Evolutionary conservation across 2,113 vertebrate species (phyloP).

Genomic region (Hippocampus abdominalis): DNA sequence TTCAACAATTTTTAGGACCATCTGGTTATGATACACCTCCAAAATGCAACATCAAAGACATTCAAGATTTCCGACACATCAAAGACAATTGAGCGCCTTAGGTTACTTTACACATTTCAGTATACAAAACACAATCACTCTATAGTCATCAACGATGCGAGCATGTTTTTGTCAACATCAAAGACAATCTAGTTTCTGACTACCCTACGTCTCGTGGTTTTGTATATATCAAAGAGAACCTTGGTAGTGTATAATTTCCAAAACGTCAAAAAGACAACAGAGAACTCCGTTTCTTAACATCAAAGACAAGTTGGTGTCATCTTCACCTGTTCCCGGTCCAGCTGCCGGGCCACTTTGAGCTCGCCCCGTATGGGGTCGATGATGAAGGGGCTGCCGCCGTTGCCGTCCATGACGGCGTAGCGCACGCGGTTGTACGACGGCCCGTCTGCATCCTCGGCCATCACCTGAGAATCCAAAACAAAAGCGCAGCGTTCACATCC

Average conservation of each 20-base stretch:
- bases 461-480: conserved; percentile 71
- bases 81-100: no score
- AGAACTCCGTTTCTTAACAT: no score
- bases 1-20: no score
- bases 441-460: conserved; percentile 90
- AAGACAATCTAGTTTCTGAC: not conserved
- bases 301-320: not conserved
- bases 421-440: conserved; percentile 82
- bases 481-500: not conserved
- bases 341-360: conserved; percentile 86
- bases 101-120: no score
- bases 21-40: no score
- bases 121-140: no score
- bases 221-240: no score
- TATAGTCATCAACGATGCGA: no score
- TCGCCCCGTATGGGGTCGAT: conserved; percentile 85
- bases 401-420: conserved; percentile 86
- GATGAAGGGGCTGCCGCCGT: conserved; percentile 89
- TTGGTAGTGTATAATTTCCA: no score
- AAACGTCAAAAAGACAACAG: not conserved
- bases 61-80: no score
- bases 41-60: no score
- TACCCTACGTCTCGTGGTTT: no score
- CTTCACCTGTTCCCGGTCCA: conserved; percentile 88
- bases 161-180: not conserved